A percentile compares a stretch with the other conserved stretches of the same genome.
phyloP scores from a whole-genome alignment of 1,140 invertebrate genomes.

The Leptinotarsa lineolata region DNA sequence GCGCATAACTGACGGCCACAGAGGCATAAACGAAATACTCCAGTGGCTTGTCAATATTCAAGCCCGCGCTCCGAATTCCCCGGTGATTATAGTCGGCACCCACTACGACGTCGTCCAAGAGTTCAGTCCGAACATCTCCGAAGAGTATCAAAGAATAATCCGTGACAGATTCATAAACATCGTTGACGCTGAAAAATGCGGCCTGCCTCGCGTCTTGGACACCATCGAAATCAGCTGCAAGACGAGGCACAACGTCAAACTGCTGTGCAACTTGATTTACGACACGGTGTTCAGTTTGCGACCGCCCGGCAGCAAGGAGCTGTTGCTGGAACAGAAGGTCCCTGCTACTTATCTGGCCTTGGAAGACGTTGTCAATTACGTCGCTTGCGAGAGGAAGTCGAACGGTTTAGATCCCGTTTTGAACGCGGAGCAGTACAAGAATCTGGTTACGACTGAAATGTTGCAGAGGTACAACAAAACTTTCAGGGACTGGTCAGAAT shows the following conservation, averaged over 20 bases:
- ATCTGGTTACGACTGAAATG: slow-evolving; percentile 72
- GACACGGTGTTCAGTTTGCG: slow-evolving; percentile 90
- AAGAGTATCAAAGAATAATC: slow-evolving; percentile 87
- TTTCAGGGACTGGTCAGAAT: slow-evolving; percentile 86
- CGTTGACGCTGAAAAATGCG: slow-evolving; percentile 94
- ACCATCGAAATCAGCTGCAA: slow-evolving; percentile 89
- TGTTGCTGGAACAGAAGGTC: slow-evolving; percentile 90
- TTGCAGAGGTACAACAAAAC: slow-evolving; percentile 66
- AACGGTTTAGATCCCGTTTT: slow-evolving; percentile 84
- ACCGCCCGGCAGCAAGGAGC: slow-evolving; percentile 87
- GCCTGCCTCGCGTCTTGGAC: slow-evolving; percentile 89
- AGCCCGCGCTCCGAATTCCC: slow-evolving; percentile 90
- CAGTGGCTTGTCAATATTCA: slow-evolving; percentile 97
- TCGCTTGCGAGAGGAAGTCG: slow-evolving; percentile 73
- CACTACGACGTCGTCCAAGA: slow-evolving; percentile 89
- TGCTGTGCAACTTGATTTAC: slow-evolving; percentile 91
- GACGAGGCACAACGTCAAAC: slow-evolving; percentile 87
- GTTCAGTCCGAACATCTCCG: slow-evolving; percentile 73
- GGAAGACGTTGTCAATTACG: slow-evolving; percentile 85
- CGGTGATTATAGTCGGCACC: slow-evolving; percentile 92
- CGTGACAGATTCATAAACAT: slow-evolving; percentile 89
- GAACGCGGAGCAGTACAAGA: slow-evolving; percentile 81
- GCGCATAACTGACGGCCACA: slow-evolving; percentile 91
- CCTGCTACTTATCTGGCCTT: slow-evolving; percentile 94
- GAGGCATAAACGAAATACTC: slow-evolving; percentile 86